Percentiles rank a stretch among this genome's conserved stretches.
These are phyloP conservation scores for Ornithoptera priamus DNA, from an alignment of 2,888 invertebrate genomes.

Conservation along the genomic window DNA sequence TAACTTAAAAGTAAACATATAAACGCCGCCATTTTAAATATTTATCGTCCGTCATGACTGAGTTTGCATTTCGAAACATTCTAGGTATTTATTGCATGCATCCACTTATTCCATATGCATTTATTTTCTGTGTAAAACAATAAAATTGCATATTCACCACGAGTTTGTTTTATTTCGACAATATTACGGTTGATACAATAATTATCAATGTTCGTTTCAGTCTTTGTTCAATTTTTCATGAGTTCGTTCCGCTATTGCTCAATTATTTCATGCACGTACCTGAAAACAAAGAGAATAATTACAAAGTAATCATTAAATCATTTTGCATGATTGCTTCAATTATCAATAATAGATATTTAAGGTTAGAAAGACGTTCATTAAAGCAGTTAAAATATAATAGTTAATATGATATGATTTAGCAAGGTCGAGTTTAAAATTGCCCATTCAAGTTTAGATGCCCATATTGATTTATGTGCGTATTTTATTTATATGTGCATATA, in stretches of 20 bases:
- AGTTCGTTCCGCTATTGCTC: conserved; percentile 12
- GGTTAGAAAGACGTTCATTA: no score
- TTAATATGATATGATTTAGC: no score
- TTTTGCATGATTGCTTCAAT: background rate
- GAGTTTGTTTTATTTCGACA: conserved; percentile 9
- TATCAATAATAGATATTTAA: background rate
- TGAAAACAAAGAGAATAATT: conserved; percentile 39
- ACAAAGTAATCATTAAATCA: background rate
- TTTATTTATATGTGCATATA: no score
- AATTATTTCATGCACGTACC: conserved; percentile 49
- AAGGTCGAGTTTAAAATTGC: no score
- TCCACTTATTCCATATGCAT: background rate
- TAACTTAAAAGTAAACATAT: background rate
- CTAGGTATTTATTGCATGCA: background rate
- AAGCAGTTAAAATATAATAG: no score
- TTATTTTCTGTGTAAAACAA: conserved; percentile 6
- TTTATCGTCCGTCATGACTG: conserved; percentile 9
- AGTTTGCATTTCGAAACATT: conserved; percentile 17
- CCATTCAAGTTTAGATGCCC: no score
- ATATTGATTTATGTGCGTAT: no score
- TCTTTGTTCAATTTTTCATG: conserved; percentile 19
- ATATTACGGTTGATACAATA: conserved; percentile 8
- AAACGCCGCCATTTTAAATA: background rate
- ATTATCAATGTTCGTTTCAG: conserved; percentile 11
- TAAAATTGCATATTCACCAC: conserved; percentile 17